These are phyloP conservation scores for Montipora foliosa DNA, from an alignment of 64 coral and sea anemone species.

Conservation along the genomic window DNA sequence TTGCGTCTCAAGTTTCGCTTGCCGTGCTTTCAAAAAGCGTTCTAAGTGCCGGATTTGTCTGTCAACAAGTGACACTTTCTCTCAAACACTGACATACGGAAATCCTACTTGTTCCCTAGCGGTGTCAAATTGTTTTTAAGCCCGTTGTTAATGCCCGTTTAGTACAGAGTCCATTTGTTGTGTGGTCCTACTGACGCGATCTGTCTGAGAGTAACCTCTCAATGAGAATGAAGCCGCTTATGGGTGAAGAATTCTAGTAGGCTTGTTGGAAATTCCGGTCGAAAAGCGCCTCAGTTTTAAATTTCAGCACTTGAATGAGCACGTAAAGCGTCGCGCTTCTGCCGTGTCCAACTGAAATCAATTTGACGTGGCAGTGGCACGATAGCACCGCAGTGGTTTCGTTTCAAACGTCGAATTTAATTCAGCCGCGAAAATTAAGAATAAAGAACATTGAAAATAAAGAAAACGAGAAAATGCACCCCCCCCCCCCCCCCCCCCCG, in stretches of 20 bases:
- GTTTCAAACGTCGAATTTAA: too few species aligned
- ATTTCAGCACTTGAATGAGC: background rate
- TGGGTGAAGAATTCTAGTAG: background rate
- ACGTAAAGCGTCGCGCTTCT: too few species aligned
- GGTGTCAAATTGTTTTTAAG: slow-evolving; percentile 78
- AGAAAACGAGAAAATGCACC: too few species aligned
- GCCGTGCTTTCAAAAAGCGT: slow-evolving; percentile 44
- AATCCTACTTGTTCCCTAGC: background rate
- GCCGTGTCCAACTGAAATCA: background rate
- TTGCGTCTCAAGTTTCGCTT: slow-evolving; percentile 55
- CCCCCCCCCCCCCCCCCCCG: too few species aligned
- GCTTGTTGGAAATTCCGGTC: slow-evolving; percentile 10
- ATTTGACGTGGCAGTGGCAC: background rate
- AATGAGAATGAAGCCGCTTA: background rate
- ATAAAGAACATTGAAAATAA: too few species aligned
- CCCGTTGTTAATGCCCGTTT: slow-evolving; percentile 24
- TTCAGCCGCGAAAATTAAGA: too few species aligned
- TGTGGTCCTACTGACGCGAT: slow-evolving; percentile 40
- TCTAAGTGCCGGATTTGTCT: background rate
- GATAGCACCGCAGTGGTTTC: too few species aligned
- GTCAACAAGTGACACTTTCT: slow-evolving; percentile 3
- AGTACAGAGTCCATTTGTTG: slow-evolving; percentile 26
- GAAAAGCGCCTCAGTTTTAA: slow-evolving; percentile 25
- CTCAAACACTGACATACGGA: slow-evolving; percentile 31
- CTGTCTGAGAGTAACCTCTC: slow-evolving; percentile 13